Conservation (phyloP, 2,113 vertebrate species). For the Chamaea fasciata region DNA sequence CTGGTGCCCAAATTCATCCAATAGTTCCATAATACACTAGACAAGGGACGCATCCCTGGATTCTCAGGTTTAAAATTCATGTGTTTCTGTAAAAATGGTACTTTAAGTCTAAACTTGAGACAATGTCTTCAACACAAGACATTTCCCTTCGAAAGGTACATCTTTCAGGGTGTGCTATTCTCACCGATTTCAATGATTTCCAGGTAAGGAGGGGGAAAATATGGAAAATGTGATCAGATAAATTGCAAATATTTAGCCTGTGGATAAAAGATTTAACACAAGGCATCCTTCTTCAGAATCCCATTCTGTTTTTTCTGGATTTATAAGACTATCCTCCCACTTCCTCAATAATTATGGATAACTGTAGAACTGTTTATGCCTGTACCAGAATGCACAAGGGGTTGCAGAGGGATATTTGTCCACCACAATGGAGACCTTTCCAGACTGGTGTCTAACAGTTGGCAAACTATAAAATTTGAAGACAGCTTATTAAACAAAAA, state of each 20-base stretch:
- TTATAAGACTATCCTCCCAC: neutral
- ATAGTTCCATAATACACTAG: neutral
- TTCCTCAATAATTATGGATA: neutral
- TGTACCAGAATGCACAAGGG: neutral
- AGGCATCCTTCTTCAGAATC: neutral
- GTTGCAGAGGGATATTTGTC: neutral
- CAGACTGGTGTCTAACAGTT: neutral
- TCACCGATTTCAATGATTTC: neutral
- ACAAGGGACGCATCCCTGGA: neutral
- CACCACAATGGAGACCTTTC: neutral
- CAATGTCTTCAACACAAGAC: neutral
- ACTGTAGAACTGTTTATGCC: neutral
- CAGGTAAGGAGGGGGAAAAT: accelerated
- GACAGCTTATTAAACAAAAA: neutral
- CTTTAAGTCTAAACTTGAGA: neutral
- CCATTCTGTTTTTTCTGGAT: neutral
- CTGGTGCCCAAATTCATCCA: neutral
- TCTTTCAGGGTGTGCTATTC: neutral
- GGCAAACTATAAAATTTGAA: neutral
- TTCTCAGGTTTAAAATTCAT: neutral
- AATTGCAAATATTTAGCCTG: neutral
- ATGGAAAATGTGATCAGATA: neutral
- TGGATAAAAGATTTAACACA: neutral
- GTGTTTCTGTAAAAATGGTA: neutral
- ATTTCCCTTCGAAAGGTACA: neutral